Conservation (phyloP, 2,113 vertebrate genomes). For the Sebastes schlegelii region DNA sequence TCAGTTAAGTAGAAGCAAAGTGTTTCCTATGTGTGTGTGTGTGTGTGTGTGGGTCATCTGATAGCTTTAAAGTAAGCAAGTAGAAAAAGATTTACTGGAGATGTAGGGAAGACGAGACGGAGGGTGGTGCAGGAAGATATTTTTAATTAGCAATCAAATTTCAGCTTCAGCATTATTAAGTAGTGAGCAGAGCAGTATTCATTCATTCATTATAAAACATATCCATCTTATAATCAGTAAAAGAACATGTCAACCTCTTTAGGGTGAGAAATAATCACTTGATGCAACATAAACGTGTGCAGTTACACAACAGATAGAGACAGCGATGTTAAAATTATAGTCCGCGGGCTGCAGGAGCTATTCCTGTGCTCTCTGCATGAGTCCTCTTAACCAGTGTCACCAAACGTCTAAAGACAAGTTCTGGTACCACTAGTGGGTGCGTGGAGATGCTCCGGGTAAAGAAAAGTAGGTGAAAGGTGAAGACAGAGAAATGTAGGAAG, state of each 20-base stretch:
- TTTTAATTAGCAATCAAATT: background rate
- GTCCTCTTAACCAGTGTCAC: background rate
- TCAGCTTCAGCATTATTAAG: background rate
- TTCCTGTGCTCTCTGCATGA: background rate
- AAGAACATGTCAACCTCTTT: background rate
- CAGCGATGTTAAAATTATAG: background rate
- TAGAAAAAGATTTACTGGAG: slow-evolving; percentile 1
- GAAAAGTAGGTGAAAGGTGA: slow-evolving; percentile 9
- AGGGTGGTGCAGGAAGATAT: background rate
- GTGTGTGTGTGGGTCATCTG: slow-evolving; percentile 7
- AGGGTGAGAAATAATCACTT: background rate
- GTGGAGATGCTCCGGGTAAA: background rate
- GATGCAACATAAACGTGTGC: background rate
- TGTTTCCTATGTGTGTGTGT: slow-evolving; percentile 57
- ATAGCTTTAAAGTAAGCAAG: background rate
- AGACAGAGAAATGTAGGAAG: background rate
- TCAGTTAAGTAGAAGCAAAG: slow-evolving; percentile 9
- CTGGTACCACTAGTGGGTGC: too few relatives aligned
- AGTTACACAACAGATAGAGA: slow-evolving; percentile 13
- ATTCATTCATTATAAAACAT: background rate
- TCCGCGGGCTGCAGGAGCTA: background rate
- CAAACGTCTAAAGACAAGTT: background rate
- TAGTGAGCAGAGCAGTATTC: background rate
- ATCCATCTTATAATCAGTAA: background rate
- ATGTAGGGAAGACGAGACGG: background rate